These are phyloP conservation scores for Bombus confusus DNA, from an alignment of 1,140 invertebrate species.

Conservation along the genomic window DNA sequence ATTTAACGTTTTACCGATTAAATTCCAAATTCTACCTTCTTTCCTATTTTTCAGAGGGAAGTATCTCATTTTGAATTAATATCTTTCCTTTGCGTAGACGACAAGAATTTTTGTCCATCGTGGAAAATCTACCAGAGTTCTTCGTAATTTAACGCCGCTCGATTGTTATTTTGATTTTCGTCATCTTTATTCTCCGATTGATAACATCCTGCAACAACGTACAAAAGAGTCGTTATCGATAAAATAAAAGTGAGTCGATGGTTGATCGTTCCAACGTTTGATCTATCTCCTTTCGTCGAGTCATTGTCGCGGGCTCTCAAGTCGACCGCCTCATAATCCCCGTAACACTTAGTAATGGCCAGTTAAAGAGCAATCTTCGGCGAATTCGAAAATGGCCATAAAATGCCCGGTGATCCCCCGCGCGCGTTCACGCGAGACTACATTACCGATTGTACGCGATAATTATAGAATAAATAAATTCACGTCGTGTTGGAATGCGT, in stretches of 20 bases:
- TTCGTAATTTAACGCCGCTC: too few species aligned
- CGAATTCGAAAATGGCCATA: slow-evolving; percentile 56
- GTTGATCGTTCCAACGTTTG: not conserved
- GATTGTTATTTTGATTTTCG: not conserved
- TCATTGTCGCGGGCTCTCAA: not conserved
- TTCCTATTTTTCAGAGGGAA: too few species aligned
- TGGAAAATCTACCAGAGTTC: too few species aligned
- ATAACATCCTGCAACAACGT: not conserved
- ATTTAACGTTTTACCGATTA: too few species aligned
- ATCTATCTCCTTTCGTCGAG: not conserved
- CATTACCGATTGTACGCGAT: slow-evolving; percentile 82
- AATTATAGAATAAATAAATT: slow-evolving; percentile 84
- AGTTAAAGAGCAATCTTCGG: slow-evolving; percentile 36
- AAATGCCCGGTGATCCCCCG: slow-evolving; percentile 54
- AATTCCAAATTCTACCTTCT: too few species aligned
- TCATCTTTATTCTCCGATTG: too few species aligned
- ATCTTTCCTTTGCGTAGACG: too few species aligned
- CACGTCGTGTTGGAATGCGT: slow-evolving; percentile 80
- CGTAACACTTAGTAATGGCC: slow-evolving; percentile 15
- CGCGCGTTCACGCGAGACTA: slow-evolving; percentile 63
- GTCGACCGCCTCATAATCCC: not conserved
- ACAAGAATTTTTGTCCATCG: too few species aligned
- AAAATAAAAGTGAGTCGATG: too few species aligned
- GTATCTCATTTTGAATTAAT: too few species aligned
- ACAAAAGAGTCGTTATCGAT: not conserved